Conservation (phyloP, 2,797 vertebrate species). For the Chloroceryle inda region DNA sequence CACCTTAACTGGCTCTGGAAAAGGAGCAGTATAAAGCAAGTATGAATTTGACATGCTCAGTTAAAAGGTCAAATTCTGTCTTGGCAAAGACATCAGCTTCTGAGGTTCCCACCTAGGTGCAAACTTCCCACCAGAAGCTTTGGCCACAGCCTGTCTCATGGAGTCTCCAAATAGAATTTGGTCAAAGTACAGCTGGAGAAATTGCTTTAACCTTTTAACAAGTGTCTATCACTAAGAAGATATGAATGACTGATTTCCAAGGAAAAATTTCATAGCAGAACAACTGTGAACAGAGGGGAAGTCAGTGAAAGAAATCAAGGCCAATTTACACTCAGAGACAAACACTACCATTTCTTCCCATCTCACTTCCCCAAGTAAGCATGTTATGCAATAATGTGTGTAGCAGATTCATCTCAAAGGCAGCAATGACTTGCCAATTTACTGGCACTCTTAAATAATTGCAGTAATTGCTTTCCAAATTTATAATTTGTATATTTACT, state of each 20-base stretch:
- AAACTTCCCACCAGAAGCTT: background rate
- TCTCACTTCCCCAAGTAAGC: background rate
- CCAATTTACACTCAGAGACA: background rate
- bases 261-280: constrained; percentile 14
- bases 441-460: background rate
- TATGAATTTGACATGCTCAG: fast-evolving
- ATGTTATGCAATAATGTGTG: background rate
- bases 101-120: background rate
- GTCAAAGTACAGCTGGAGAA: background rate
- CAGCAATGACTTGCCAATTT: background rate
- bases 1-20: background rate
- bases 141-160: background rate
- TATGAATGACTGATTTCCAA: background rate
- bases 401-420: background rate
- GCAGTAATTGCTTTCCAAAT: background rate
- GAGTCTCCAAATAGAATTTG: background rate
- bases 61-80: constrained; percentile 10
- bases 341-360: background rate
- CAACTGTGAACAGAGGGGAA: background rate
- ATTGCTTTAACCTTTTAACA: constrained; percentile 43
- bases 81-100: background rate
- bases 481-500: background rate
- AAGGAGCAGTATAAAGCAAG: background rate
- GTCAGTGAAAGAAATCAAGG: background rate
- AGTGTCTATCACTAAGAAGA: background rate